These are phyloP conservation scores for Dicycla oo DNA, from an alignment of 2,888 invertebrate genomes.

Conservation along the genomic window DNA sequence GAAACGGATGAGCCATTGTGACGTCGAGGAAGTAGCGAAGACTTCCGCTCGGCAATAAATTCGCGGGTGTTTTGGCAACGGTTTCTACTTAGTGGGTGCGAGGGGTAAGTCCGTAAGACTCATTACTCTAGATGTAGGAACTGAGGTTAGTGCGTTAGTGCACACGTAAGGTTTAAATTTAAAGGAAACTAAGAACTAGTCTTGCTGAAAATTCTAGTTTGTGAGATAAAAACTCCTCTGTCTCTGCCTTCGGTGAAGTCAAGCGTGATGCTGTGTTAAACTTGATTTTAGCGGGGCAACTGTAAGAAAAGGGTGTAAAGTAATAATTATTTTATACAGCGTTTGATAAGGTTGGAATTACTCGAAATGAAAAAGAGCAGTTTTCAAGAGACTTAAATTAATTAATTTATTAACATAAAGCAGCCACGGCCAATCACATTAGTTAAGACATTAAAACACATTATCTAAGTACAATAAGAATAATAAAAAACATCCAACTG, in stretches of 20 bases:
- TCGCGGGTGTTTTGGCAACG: conserved; percentile 80
- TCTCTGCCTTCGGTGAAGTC: rapidly evolving
- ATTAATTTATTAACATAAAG: no score
- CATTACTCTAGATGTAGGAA: conserved; percentile 28
- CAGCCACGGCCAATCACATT: no score
- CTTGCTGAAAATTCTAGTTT: no score
- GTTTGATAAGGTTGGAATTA: no score
- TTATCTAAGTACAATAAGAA: no score
- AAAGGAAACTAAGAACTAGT: not conserved
- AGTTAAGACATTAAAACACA: no score
- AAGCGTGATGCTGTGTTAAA: not conserved
- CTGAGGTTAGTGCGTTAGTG: conserved; percentile 2
- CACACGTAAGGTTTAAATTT: not conserved
- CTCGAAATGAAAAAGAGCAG: no score
- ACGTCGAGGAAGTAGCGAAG: conserved; percentile 86
- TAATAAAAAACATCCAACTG: no score
- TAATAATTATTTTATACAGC: no score
- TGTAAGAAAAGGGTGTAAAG: no score
- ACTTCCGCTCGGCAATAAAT: conserved; percentile 86
- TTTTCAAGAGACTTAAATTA: no score
- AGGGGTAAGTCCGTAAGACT: conserved; percentile 49
- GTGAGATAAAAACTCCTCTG: not conserved
- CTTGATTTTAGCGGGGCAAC: not conserved
- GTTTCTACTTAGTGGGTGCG: conserved; percentile 59
- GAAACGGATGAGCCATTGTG: conserved; percentile 88